These are phyloP conservation scores for Aix galericulata DNA, from an alignment of 2,113 vertebrate genomes.

Conservation along the genomic window DNA sequence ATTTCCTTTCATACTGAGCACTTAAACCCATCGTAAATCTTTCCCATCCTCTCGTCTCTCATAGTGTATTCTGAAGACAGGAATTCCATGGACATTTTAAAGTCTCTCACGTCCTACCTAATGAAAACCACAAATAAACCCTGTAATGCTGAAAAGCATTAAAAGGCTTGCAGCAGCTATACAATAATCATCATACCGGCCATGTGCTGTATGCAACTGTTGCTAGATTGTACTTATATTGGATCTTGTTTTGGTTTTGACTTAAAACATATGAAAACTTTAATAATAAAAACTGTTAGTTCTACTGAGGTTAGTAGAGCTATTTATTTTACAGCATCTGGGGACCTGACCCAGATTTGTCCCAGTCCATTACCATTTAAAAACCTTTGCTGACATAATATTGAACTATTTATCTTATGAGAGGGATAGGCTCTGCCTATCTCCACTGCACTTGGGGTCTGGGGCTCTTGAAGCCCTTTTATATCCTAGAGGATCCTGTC, in stretches of 20 bases:
- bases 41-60: not conserved
- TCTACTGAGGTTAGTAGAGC: not conserved
- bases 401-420: not conserved
- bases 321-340: not conserved
- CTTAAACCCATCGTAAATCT: conserved; percentile 5
- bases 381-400: not conserved
- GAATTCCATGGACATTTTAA: not conserved
- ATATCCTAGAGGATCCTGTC: not conserved
- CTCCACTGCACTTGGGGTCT: not conserved
- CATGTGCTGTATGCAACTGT: not conserved
- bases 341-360: not conserved
- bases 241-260: not conserved
- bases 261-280: not conserved
- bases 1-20: conserved; percentile 4
- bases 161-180: not conserved
- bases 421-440: not conserved
- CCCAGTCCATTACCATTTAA: not conserved
- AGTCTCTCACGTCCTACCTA: not conserved
- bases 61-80: not conserved
- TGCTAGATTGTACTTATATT: not conserved
- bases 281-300: not conserved
- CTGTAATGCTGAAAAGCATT: not conserved
- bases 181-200: not conserved
- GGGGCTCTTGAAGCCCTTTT: not conserved
- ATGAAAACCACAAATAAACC: conserved; percentile 18